phyloP scores from a whole-genome alignment of 2,113 vertebrate genomes.

The Mixornis gularis region DNA sequence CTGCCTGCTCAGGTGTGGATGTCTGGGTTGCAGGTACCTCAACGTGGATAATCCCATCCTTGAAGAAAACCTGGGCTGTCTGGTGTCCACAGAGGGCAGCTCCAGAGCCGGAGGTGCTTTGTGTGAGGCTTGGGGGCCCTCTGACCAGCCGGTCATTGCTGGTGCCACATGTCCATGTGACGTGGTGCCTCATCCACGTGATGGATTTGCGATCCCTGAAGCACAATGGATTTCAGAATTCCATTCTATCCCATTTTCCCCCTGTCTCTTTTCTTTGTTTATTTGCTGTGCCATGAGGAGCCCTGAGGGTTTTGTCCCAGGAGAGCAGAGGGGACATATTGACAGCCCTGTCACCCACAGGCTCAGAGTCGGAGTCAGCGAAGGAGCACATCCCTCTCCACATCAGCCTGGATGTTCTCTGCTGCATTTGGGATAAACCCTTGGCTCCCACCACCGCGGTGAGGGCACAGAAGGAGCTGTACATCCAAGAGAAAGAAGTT shows the following conservation, averaged over 20 bases:
- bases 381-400: not conserved
- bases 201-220: not conserved
- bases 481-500: not conserved
- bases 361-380: not conserved
- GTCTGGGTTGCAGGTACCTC: not conserved
- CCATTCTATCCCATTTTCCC: not conserved
- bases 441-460: accelerated
- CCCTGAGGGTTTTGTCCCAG: not conserved
- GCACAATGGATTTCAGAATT: not conserved
- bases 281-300: not conserved
- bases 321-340: not conserved
- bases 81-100: not conserved
- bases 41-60: accelerated
- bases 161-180: too few species aligned
- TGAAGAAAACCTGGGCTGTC: not conserved
- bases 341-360: not conserved
- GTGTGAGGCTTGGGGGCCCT: not conserved
- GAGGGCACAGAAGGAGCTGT: not conserved
- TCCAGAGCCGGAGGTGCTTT: not conserved
- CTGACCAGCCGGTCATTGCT: not conserved
- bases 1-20: not conserved
- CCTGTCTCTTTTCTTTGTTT: not conserved
- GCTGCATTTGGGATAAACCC: not conserved
- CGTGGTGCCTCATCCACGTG: accelerated
- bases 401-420: not conserved